Evolutionary conservation across 2,113 vertebrate genomes (phyloP).

Genomic region (Bos indicus): DNA sequence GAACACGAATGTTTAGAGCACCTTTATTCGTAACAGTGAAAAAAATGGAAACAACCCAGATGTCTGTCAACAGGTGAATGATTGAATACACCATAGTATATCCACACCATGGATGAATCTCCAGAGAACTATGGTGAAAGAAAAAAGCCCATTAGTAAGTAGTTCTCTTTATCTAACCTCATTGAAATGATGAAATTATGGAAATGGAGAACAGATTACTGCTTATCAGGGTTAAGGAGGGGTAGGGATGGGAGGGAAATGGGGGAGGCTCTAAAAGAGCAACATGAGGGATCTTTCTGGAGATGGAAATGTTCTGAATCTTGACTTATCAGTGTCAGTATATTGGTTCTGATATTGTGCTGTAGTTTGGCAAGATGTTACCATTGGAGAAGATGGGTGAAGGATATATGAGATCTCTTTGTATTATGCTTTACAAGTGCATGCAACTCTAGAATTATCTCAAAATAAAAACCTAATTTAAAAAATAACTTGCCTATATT

Average conservation of each 20-base stretch:
- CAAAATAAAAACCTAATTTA: neutral
- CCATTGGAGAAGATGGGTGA: neutral
- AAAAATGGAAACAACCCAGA: neutral
- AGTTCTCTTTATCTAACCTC: neutral
- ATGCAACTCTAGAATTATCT: neutral
- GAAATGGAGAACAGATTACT: neutral
- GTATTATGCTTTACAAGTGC: neutral
- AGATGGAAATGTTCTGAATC: neutral
- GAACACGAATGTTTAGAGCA: neutral
- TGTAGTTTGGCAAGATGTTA: neutral
- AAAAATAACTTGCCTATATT: neutral
- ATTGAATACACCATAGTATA: neutral
- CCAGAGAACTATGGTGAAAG: neutral
- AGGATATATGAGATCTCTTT: neutral
- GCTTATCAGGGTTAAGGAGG: neutral
- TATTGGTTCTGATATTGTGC: neutral
- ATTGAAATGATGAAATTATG: neutral
- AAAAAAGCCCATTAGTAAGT: neutral
- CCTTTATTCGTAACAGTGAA: neutral
- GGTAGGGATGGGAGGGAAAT: neutral
- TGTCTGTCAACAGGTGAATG: neutral
- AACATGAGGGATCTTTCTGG: neutral
- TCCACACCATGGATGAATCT: neutral
- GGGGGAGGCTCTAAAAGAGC: neutral
- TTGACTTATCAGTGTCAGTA: neutral